phyloP scores from a whole-genome alignment of 2,888 invertebrate genomes.

The Ceratothoa steindachneri region DNA sequence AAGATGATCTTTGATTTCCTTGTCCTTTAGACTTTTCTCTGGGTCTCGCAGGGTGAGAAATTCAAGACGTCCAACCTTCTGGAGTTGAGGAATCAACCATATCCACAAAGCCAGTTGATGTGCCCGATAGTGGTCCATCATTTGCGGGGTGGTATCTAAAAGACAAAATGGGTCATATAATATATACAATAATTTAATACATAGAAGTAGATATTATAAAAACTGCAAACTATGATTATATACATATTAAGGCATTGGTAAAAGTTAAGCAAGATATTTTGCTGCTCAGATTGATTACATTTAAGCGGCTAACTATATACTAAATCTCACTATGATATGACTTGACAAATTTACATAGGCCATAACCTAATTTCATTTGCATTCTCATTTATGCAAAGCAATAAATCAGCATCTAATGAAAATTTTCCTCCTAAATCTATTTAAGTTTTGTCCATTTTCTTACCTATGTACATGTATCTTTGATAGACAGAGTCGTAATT shows the following conservation, averaged over 20 bases:
- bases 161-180: neutral
- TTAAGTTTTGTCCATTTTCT: too few relatives aligned
- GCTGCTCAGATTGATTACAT: too few relatives aligned
- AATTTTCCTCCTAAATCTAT: too few relatives aligned
- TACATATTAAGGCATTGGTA: neutral
- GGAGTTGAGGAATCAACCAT: conserved; percentile 77
- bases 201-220: neutral
- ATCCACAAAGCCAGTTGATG: conserved; percentile 93
- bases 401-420: too few relatives aligned
- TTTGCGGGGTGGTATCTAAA: conserved; percentile 81
- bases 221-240: neutral
- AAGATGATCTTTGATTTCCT: conserved; percentile 20
- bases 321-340: too few relatives aligned
- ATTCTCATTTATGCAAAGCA: too few relatives aligned
- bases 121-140: conserved; percentile 89
- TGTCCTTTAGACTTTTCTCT: conserved; percentile 17
- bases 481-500: conserved; percentile 88
- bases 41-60: conserved; percentile 42
- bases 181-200: neutral
- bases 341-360: too few relatives aligned
- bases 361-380: too few relatives aligned
- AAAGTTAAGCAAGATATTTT: too few relatives aligned
- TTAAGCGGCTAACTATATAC: too few relatives aligned
- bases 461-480: conserved; percentile 84
- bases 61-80: conserved; percentile 39